Base-by-base conservation (phyloP, 2,888 invertebrate species). In the Hoplodrina ambigua region DNA sequence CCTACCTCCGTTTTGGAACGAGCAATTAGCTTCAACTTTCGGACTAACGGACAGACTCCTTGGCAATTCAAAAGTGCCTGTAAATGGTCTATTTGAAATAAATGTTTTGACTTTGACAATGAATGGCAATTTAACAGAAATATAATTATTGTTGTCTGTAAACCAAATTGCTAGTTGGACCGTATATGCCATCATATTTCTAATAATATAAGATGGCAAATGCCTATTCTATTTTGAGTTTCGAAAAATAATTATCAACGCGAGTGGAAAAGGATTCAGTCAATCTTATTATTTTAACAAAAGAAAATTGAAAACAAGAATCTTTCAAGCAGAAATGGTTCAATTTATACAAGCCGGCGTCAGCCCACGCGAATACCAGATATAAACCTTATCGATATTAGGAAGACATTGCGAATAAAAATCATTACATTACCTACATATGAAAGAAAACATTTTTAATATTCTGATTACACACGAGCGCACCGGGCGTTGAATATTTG, bases 401-500 rank as follows among this genome's bases (percentile, higher is more conserved):
- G 25, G 25, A 69, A 67, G 71, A 70, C 60, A 80, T 80, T 65
- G 56, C 62, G 58, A 70, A 62, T 57, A 63, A 71, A 79, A 76
- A 73, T 76, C 75, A 73, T 81, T 72, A 75, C 72, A 70, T 73
- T 63, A 84, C 83, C 80, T 81, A 84, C 83, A 81, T 81, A 85
- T 85, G 82, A 80, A 86, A 86, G 88, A 89, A 88, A 89, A 89
- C 89, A 89, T 88, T 89, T 91, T 90, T 89, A 90, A 91, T 90
- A 91, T 91, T 90, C 89, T 83, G 87, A 89, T 88, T 85, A 88
- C 84, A 86, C 84, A 71, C 82, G 81, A 78, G 75, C 77, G 75
- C 80, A 76, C 73, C 74, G 67, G 30, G 30, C 75, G 82, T 81
- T 87, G 91, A 90, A 91, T 91, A 88, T 88, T 87, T 88, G 85